Conservation (phyloP, 2,113 vertebrate species). For the Ammospiza caudacuta region DNA sequence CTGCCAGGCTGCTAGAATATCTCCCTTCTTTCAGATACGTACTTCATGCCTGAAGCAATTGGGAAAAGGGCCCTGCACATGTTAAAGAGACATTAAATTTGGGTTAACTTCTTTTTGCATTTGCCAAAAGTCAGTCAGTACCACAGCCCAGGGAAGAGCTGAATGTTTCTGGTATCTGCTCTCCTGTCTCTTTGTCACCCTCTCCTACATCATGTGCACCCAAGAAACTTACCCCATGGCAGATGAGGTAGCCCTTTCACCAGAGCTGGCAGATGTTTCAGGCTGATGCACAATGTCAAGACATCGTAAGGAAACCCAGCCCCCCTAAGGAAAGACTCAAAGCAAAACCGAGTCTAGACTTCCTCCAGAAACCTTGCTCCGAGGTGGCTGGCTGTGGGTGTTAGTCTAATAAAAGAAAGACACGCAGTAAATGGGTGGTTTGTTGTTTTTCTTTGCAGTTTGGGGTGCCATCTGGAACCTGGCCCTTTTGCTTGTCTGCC, state of each 20-base stretch:
- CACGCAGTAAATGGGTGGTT: accelerated
- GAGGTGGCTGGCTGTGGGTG: not conserved
- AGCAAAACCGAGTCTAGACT: not conserved
- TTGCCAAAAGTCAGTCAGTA: not conserved
- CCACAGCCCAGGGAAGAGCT: not conserved
- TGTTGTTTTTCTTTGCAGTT: constrained; percentile 74
- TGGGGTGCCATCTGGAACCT: constrained; percentile 91
- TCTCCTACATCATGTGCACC: not conserved
- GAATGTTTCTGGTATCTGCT: not conserved
- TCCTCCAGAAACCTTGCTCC: not conserved
- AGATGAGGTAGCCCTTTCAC: not conserved
- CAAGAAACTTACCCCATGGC: not conserved
- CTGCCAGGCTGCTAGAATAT: not conserved
- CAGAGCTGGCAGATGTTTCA: not conserved
- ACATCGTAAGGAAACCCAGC: not conserved
- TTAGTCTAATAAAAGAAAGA: not conserved
- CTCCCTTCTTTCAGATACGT: not conserved
- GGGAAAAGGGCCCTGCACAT: not conserved
- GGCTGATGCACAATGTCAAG: not conserved
- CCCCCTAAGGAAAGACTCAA: not conserved
- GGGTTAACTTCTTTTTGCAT: not conserved
- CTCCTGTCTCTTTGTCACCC: not conserved
- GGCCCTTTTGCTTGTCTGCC: constrained; percentile 94
- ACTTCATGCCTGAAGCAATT: not conserved
- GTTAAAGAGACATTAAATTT: not conserved